phyloP scores from a whole-genome alignment of 2,797 vertebrate species.

The Poeciliopsis presidionis region DNA sequence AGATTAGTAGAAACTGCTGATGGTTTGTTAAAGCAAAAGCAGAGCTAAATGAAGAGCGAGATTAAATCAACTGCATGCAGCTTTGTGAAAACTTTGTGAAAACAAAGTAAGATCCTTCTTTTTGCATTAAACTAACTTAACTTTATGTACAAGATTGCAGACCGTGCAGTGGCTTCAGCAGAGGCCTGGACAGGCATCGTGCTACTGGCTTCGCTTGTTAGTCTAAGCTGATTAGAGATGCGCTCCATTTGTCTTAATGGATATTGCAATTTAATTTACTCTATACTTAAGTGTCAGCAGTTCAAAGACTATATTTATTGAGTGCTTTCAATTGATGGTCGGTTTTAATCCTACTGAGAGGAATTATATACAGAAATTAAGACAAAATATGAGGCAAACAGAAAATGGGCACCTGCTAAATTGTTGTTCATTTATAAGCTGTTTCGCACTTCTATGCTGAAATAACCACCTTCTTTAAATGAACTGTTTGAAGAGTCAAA shows the following conservation, averaged over 20 bases:
- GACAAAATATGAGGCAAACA: background rate
- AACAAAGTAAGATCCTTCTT: background rate
- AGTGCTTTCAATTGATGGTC: background rate
- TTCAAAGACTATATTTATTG: background rate
- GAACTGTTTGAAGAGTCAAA: background rate
- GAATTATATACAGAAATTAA: background rate
- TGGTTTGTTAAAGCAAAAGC: background rate
- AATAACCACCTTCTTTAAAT: background rate
- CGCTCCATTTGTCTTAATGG: background rate
- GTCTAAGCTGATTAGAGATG: constrained; percentile 2
- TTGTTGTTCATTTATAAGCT: background rate
- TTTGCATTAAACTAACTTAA: background rate
- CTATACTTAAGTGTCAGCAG: background rate
- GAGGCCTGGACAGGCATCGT: background rate
- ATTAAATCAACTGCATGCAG: background rate
- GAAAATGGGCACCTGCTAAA: background rate
- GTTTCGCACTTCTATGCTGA: background rate
- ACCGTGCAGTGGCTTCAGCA: background rate
- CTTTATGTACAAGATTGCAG: background rate
- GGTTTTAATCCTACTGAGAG: background rate
- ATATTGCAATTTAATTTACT: constrained; percentile 3
- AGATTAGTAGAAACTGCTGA: background rate
- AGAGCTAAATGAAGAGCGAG: background rate
- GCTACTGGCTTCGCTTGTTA: background rate
- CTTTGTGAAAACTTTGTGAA: background rate